These are phyloP conservation scores for Chiroxiphia lanceolata DNA, from an alignment of 2,797 vertebrate species.

Conservation along the genomic window DNA sequence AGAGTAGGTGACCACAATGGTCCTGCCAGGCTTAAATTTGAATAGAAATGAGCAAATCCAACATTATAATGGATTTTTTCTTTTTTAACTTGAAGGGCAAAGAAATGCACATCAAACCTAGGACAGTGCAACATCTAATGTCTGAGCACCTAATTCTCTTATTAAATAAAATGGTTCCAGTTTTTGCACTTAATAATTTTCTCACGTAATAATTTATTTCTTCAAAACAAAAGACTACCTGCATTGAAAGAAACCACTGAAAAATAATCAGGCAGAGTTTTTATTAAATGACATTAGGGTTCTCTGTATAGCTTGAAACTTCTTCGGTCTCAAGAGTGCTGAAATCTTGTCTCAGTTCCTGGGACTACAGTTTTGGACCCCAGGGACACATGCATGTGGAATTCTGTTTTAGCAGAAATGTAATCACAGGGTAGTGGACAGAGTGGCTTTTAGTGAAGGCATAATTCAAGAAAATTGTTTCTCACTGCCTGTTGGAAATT, in stretches of 20 bases:
- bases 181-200: not conserved
- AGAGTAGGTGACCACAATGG: constrained; percentile 16
- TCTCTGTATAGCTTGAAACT: not conserved
- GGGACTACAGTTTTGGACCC: not conserved
- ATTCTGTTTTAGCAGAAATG: not conserved
- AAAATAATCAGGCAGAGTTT: not conserved
- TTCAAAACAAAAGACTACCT: not conserved
- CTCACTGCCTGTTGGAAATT: not conserved
- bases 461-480: not conserved
- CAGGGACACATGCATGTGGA: not conserved
- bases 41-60: constrained; percentile 27
- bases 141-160: not conserved
- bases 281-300: not conserved
- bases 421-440: not conserved
- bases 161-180: not conserved
- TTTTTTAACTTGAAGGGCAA: constrained; percentile 2
- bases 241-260: not conserved
- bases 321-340: not conserved
- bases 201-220: not conserved
- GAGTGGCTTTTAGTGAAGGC: not conserved
- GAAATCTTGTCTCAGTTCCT: not conserved
- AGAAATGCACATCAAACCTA: constrained; percentile 1
- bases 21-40: not conserved
- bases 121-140: not conserved
- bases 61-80: not conserved